Percentiles rank a stretch among this genome's conserved stretches.
Conservation (phyloP, 2,113 vertebrate genomes). For the Zosterops japonicus region DNA sequence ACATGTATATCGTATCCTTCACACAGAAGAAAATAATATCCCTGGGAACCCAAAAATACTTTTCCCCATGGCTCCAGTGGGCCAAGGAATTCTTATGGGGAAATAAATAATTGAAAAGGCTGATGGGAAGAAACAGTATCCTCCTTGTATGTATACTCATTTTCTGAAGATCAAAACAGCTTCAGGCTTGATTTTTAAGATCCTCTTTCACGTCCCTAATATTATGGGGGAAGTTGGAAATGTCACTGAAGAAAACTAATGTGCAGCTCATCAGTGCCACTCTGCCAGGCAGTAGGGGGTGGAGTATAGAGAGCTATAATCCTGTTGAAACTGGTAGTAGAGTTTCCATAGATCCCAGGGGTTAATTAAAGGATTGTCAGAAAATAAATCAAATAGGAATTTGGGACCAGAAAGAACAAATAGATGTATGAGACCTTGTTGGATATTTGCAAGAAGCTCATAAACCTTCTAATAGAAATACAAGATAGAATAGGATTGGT, state of each 20-base stretch:
- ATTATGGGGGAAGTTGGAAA: background rate
- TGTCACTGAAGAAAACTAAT: background rate
- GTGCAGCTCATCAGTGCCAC: background rate
- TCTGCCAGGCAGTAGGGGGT: background rate
- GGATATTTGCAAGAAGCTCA: background rate
- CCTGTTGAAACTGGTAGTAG: background rate
- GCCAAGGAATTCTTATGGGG: background rate
- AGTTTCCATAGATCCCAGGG: background rate
- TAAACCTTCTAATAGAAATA: background rate
- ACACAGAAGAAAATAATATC: background rate
- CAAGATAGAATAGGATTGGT: background rate
- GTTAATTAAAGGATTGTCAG: background rate
- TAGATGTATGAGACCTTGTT: background rate
- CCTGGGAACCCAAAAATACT: background rate
- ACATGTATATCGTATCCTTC: background rate
- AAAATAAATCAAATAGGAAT: constrained; percentile 14
- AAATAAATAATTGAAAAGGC: background rate
- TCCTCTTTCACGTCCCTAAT: background rate
- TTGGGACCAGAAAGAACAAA: background rate
- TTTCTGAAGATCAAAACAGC: background rate
- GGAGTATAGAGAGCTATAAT: background rate
- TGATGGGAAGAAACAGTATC: background rate
- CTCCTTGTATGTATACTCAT: background rate
- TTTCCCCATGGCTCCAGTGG: background rate
- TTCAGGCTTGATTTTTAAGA: background rate